Conservation (phyloP, 2,797 vertebrate genomes). For the Echeneis naucrates region DNA sequence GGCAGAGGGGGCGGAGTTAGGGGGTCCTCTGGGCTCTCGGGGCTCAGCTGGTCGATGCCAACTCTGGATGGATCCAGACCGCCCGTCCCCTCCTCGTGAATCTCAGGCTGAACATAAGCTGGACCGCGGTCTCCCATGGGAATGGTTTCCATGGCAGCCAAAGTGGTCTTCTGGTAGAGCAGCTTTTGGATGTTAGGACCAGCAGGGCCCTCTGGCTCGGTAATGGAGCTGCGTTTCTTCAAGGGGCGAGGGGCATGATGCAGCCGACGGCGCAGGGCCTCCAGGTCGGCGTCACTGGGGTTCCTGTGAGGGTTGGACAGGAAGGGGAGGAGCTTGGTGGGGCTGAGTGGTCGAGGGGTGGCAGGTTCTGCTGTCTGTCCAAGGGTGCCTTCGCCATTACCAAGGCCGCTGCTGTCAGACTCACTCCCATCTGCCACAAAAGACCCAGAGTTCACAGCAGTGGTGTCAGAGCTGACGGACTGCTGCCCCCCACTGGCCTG, state of each 20-base stretch:
- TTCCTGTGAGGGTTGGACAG: constrained; percentile 87
- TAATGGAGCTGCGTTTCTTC: constrained; percentile 96
- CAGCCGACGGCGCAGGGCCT: constrained; percentile 90
- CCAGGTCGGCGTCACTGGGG: constrained; percentile 91
- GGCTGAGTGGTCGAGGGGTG: constrained; percentile 93
- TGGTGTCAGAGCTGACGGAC: constrained; percentile 58
- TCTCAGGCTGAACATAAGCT: constrained; percentile 44
- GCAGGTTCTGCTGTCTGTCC: constrained; percentile 35
- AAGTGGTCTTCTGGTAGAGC: constrained; percentile 94
- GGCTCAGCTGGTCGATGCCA: constrained; percentile 5
- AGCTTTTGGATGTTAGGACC: constrained; percentile 96
- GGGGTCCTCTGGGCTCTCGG: constrained; percentile 67
- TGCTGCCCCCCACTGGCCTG: constrained; percentile 69
- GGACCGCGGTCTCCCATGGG: constrained; percentile 52
- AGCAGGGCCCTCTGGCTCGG: constrained; percentile 92
- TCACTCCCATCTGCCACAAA: constrained; percentile 73
- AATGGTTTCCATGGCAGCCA: constrained; percentile 94
- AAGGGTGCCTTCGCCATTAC: constrained; percentile 1
- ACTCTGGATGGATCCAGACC: fast-evolving
- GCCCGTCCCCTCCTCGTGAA: neutral
- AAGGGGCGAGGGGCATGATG: constrained; percentile 92
- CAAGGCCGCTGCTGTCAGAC: constrained; percentile 32
- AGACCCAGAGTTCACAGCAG: constrained; percentile 66
- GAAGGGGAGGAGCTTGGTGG: constrained; percentile 96
- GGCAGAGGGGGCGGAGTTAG: constrained; percentile 47